A percentile compares a stretch with the other conserved stretches of the same genome.
Evolutionary conservation across 2,888 invertebrate genomes (phyloP).

Genomic region (Gonocerus acuteangulatus): DNA sequence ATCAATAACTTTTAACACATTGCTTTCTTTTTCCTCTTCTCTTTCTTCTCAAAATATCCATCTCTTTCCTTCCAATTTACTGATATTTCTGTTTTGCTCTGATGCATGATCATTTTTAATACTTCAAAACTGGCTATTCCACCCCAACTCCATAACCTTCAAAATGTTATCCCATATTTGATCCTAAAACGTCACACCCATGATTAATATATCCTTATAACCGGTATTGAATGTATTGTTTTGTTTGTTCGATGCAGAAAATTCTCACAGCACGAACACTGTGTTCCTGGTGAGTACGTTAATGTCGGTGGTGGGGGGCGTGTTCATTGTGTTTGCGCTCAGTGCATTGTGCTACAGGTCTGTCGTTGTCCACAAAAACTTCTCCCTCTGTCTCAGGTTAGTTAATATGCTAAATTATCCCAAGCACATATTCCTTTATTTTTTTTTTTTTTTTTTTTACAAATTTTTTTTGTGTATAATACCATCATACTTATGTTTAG

Average conservation of each 20-base stretch:
- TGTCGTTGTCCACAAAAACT: constrained; percentile 98
- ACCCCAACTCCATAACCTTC: neutral
- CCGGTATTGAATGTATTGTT: constrained; percentile 23
- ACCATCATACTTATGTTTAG: constrained; percentile 10
- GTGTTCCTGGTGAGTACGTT: constrained; percentile 95
- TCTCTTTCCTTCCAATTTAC: constrained; percentile 41
- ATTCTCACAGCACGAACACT: constrained; percentile 95
- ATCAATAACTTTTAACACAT: constrained; percentile 40
- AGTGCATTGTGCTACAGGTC: constrained; percentile 99
- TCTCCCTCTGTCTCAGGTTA: constrained; percentile 98
- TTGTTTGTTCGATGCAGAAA: constrained; percentile 57
- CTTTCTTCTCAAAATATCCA: constrained; percentile 51
- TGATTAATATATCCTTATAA: neutral
- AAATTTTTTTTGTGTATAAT: constrained; percentile 5
- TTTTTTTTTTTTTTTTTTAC: constrained; percentile 19
- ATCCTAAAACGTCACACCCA: constrained; percentile 17
- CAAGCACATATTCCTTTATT: constrained; percentile 21
- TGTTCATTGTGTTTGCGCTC: constrained; percentile 96
- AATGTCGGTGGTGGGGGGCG: constrained; percentile 98
- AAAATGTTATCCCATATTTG: constrained; percentile 1
- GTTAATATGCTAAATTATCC: constrained; percentile 45
- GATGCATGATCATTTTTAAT: constrained; percentile 2
- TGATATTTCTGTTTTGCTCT: constrained; percentile 11
- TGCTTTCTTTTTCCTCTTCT: constrained; percentile 50
- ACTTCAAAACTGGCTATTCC: neutral